phyloP scores from a whole-genome alignment of 2,797 vertebrate genomes.

The Muraenolepis orangiensis region DNA sequence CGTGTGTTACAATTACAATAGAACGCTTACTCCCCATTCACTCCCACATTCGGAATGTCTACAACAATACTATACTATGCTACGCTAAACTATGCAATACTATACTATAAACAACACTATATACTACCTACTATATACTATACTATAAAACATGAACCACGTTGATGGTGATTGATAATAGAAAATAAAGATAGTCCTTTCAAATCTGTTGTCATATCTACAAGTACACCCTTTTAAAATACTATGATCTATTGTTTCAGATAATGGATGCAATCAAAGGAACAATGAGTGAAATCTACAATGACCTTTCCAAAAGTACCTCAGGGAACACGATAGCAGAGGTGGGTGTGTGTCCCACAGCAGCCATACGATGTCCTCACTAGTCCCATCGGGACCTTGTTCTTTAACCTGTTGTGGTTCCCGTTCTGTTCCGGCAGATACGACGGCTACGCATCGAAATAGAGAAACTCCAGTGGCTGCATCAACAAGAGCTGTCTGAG shows the following conservation, averaged over 20 bases:
- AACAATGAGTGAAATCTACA: constrained; percentile 97
- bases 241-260: constrained; percentile 65
- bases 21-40: no score
- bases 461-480: constrained; percentile 96
- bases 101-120: no score
- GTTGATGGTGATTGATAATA: background rate
- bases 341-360: constrained; percentile 66
- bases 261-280: constrained; percentile 99
- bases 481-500: constrained; percentile 95
- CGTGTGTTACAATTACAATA: no score
- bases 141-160: no score
- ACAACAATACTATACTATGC: no score
- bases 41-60: no score
- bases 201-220: background rate
- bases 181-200: background rate
- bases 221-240: background rate
- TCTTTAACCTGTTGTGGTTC: background rate
- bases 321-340: constrained; percentile 96
- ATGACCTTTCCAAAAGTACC: constrained; percentile 91
- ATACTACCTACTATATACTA: no score
- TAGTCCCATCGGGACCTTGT: background rate
- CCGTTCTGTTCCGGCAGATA: constrained; percentile 75
- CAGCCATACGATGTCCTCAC: background rate
- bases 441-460: constrained; percentile 94
- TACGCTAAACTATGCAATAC: no score